These are phyloP conservation scores for Cirrhinus molitorella DNA, from an alignment of 2,797 vertebrate genomes.

Conservation along the genomic window DNA sequence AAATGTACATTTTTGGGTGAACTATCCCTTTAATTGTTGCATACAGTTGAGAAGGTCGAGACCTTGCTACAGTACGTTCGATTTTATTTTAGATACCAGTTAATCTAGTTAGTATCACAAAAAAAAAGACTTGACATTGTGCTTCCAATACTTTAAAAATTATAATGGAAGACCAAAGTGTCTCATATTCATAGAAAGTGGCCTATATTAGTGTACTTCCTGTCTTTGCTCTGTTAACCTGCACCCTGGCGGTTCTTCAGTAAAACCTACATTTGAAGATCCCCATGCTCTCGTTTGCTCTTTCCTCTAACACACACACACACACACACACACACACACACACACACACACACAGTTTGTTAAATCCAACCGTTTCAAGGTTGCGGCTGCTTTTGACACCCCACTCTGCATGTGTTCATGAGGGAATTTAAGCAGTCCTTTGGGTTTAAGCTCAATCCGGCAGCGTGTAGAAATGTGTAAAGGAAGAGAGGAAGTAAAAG, in stretches of 20 bases:
- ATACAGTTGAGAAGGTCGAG: not conserved
- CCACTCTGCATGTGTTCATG: not conserved
- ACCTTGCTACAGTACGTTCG: not conserved
- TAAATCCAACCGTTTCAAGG: constrained; percentile 5
- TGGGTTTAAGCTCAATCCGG: constrained; percentile 24
- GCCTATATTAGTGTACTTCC: not conserved
- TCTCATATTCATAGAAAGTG: not conserved
- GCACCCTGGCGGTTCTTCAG: not conserved
- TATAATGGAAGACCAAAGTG: not conserved
- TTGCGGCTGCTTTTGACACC: constrained; percentile 4
- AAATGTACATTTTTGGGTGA: too few species aligned
- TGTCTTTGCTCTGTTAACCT: constrained; percentile 5
- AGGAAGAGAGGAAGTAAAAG: not conserved
- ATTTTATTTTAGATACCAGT: not conserved
- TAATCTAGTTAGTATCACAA: not conserved
- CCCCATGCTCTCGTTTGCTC: not conserved
- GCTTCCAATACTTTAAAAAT: not conserved
- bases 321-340: not conserved
- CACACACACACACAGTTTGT: not conserved
- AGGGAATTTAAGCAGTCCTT: not conserved
- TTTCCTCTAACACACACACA: not conserved
- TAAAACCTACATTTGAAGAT: not conserved
- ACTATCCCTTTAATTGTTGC: not conserved
- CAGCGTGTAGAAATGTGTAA: not conserved
- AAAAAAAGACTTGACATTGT: not conserved